These are phyloP conservation scores for Philopedon plagiatum DNA, from an alignment of 2,888 invertebrate genomes.

Conservation along the genomic window DNA sequence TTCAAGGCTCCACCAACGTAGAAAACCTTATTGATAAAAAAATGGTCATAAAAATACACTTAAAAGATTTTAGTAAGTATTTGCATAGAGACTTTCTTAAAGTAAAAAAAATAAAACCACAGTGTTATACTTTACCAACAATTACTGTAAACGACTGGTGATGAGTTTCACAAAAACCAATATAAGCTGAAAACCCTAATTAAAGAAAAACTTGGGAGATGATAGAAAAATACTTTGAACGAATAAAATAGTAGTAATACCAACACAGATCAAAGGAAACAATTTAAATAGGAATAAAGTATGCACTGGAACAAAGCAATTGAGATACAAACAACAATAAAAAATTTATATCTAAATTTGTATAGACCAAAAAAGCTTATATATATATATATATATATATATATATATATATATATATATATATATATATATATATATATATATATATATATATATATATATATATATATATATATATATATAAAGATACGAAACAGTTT, in stretches of 20 bases:
- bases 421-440: too few species aligned
- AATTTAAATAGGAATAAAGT: not conserved
- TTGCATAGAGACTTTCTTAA: not conserved
- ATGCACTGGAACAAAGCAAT: not conserved
- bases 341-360: not conserved
- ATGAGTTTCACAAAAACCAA: constrained; percentile 11
- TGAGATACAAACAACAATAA: constrained; percentile 1
- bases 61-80: not conserved
- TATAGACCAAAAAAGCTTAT: too few species aligned
- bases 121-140: constrained; percentile 21
- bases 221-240: too few species aligned
- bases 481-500: too few species aligned
- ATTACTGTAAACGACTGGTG: constrained; percentile 19
- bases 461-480: too few species aligned
- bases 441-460: too few species aligned
- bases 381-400: too few species aligned
- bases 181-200: constrained; percentile 17
- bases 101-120: constrained; percentile 5
- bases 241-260: too few species aligned
- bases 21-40: too few species aligned
- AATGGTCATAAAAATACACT: too few species aligned
- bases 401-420: too few species aligned
- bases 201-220: constrained; percentile 1
- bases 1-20: too few species aligned
- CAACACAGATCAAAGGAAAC: not conserved